phyloP scores from a whole-genome alignment of 2,797 vertebrate genomes.

The Periparus ater region DNA sequence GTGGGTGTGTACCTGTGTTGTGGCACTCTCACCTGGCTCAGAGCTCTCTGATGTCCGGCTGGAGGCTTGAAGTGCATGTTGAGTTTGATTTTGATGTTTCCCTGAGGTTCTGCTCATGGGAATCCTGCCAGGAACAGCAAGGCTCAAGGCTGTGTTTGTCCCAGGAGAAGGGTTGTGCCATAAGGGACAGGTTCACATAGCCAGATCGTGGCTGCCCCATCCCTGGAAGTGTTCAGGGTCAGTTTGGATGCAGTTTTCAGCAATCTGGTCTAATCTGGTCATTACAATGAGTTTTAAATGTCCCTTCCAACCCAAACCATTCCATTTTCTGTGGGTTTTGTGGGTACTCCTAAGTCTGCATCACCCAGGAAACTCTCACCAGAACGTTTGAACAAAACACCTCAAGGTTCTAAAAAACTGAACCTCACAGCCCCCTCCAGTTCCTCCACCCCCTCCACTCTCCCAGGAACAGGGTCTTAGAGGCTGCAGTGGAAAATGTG shows the following conservation, averaged over 20 bases:
- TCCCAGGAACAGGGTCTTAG: not conserved
- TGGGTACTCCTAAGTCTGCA: rapidly evolving
- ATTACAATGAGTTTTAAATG: not conserved
- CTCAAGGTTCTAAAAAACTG: not conserved
- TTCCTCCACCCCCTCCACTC: not conserved
- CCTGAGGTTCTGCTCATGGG: not conserved
- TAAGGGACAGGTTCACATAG: not conserved
- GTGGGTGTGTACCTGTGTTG: not conserved
- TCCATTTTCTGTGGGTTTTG: not conserved
- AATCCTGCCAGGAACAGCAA: not conserved
- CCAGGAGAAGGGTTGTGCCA: not conserved
- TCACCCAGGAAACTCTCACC: not conserved
- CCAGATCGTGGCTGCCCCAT: not conserved
- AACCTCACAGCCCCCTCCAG: rapidly evolving
- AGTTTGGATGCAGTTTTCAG: not conserved
- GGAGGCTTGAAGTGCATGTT: not conserved
- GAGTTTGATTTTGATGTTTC: not conserved
- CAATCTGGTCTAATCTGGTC: not conserved
- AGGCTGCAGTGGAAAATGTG: not conserved
- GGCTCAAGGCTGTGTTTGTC: not conserved
- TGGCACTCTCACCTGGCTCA: not conserved
- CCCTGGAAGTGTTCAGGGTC: not conserved
- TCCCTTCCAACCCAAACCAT: not conserved
- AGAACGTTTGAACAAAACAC: not conserved
- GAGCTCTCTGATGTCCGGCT: not conserved